Base-by-base conservation (phyloP, 1,140 invertebrate species). In the Periplaneta americana region DNA sequence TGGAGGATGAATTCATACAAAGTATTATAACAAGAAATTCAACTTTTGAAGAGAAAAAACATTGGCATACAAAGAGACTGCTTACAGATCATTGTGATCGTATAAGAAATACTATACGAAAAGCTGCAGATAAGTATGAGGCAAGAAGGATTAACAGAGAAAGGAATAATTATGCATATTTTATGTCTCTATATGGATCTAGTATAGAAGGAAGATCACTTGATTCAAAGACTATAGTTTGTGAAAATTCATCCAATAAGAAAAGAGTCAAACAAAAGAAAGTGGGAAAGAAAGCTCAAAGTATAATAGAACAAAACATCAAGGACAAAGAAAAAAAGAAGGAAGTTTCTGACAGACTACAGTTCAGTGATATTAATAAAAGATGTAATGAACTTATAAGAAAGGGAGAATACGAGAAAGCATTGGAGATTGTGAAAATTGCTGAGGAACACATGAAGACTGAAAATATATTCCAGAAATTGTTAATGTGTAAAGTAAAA, bases 131-230 rank as follows among this genome's bases (percentile, higher is more conserved):
- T 80, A 13, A 17, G 18, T 37, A 66, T 17, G 6, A 80, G 57
- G 31, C 31, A 36, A 74, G n/a, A 33, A 35, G n/a, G 15, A 18
- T 74, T 35, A 33, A 80, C n/a, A 82, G 75, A 48, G 11, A 8
- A 3, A 82, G 39, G 18, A 13, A 74, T 22, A 10, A 33, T 13
- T 37, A 78, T 80, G 36, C 80, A 34, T 18, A 66, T 35, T 84
- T 80, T 75, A 79, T 82, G 75, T 32, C 48, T n/a, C 34, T 83
- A 33, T 84, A 84, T 81, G 84, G 84, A 74, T 31, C 37, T n/a
- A 84, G 82, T 82, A 78, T 84, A 75, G 84, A 84, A 84, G 84
- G 83, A 22, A 82, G 34, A 17, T 36, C 78, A 22, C 3, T 75
- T 32, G 34, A 31, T 75, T 28, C 57, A 36, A 79, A 79, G 28